Percentiles rank a stretch among this genome's conserved stretches.
Conservation (phyloP, 2,797 vertebrate genomes). For the Alfaro cultratus region DNA sequence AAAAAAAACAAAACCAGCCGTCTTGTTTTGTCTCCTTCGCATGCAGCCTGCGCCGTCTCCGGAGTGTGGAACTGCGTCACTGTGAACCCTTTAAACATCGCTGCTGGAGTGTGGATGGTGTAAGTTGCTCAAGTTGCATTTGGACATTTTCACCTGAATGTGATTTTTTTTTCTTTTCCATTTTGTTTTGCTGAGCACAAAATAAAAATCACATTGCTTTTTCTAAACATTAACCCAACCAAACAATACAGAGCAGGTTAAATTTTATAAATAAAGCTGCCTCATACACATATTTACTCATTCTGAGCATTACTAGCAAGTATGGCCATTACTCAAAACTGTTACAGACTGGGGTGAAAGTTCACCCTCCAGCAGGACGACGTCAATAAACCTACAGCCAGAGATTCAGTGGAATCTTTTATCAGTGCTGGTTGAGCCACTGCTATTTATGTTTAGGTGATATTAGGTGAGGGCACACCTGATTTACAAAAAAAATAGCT, state of each 20-base stretch:
- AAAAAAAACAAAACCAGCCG: neutral
- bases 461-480: neutral
- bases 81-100: slow-evolving; percentile 94
- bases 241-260: neutral
- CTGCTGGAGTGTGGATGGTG: slow-evolving; percentile 98
- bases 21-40: slow-evolving; percentile 41
- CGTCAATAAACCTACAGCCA: neutral
- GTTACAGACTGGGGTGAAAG: neutral
- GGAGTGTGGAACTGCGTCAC: slow-evolving; percentile 97
- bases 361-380: neutral
- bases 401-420: neutral
- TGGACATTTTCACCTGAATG: neutral
- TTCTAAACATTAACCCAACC: neutral
- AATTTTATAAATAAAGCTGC: neutral
- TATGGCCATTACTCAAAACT: neutral
- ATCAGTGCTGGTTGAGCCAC: neutral
- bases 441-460: neutral
- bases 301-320: neutral
- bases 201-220: neutral
- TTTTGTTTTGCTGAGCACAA: neutral
- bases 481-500: neutral
- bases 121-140: slow-evolving; percentile 78
- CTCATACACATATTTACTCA: neutral
- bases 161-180: neutral
- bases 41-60: slow-evolving; percentile 88